A percentile compares a stretch with the other conserved stretches of the same genome.
phyloP scores from a whole-genome alignment of 2,113 vertebrate genomes.

The Oryctolagus cuniculus region mOryCun1.1 NC_091442.1:44953501-44954000 shows the following conservation, averaged over 20 bases:
- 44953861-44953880: slow-evolving; percentile 65
- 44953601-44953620: not conserved
- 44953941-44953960: slow-evolving; percentile 60
- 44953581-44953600: not conserved
- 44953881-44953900: slow-evolving; percentile 59
- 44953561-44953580: not conserved
- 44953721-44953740: not conserved
- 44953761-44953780: not conserved
- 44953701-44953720: not conserved
- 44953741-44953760: not conserved
- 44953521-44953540: not conserved
- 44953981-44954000: slow-evolving; percentile 55
- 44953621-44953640: not conserved
- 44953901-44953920: slow-evolving; percentile 51
- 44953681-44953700: not conserved
- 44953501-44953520: not conserved
- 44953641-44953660: not conserved
- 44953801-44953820: slow-evolving; percentile 16
- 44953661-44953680: no score
- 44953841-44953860: slow-evolving; percentile 73
- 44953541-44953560: not conserved
- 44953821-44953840: slow-evolving; percentile 52
- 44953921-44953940: slow-evolving; percentile 59
- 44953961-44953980: slow-evolving; percentile 68
- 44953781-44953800: not conserved